Conservation (phyloP, 1,140 invertebrate genomes). For the Drosophila gunungcola region DNA sequence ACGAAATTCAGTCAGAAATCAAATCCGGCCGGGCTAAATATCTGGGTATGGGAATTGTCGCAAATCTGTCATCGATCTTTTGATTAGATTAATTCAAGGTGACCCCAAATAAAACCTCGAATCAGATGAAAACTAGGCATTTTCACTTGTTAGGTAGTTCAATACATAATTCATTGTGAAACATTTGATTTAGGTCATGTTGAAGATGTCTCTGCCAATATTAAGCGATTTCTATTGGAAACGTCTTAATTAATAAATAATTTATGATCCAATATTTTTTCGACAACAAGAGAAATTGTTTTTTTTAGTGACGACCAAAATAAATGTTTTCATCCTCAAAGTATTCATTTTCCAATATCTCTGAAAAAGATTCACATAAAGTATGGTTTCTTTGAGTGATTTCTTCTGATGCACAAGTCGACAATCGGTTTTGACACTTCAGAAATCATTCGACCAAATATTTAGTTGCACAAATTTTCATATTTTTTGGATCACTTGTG, state of each 20-base stretch:
- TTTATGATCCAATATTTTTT: constrained; percentile 3
- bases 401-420: constrained; percentile 2
- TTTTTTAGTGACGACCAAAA: too few relatives aligned
- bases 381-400: not conserved
- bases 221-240: constrained; percentile 20
- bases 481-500: constrained; percentile 33
- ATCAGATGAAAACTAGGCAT: not conserved
- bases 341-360: not conserved
- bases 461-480: constrained; percentile 51
- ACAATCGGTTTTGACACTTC: constrained; percentile 35
- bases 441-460: constrained; percentile 51
- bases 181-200: constrained; percentile 13
- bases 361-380: not conserved
- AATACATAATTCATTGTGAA: constrained; percentile 1
- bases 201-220: not conserved
- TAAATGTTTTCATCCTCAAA: not conserved
- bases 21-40: constrained; percentile 15
- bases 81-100: not conserved
- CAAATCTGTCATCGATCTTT: not conserved
- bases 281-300: too few relatives aligned
- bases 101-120: not conserved
- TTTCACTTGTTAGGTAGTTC: not conserved
- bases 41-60: constrained; percentile 11
- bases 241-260: constrained; percentile 24
- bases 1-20: constrained; percentile 41